These are phyloP conservation scores for Plebejus anna DNA, from an alignment of 2,888 invertebrate species.

Conservation along the genomic window DNA sequence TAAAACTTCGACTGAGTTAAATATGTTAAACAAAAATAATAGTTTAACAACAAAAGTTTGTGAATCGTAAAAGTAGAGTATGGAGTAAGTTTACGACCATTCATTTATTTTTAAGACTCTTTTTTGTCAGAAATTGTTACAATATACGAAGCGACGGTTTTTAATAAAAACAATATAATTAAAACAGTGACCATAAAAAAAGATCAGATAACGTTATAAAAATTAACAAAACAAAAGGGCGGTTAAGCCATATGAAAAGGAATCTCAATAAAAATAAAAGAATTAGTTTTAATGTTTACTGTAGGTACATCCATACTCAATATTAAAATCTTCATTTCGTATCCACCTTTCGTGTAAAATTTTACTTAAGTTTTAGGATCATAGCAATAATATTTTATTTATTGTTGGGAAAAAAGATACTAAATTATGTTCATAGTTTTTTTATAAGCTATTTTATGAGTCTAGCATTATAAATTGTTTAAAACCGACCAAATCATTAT, in stretches of 20 bases:
- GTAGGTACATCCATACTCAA: background rate
- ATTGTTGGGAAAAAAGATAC: background rate
- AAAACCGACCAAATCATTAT: too few relatives aligned
- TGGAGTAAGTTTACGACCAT: conserved; percentile 1
- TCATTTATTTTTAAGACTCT: conserved; percentile 9
- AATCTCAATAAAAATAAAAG: background rate
- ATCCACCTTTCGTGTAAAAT: background rate
- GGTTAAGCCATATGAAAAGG: background rate
- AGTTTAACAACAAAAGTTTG: background rate
- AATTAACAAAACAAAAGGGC: background rate
- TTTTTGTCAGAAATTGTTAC: conserved; percentile 3
- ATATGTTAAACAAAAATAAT: background rate
- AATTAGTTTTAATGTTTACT: background rate
- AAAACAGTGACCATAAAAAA: background rate
- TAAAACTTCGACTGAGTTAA: background rate
- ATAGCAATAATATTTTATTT: background rate
- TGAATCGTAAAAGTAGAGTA: conserved; percentile 10
- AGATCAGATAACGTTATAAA: background rate
- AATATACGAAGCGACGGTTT: conserved; percentile 3
- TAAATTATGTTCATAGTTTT: background rate
- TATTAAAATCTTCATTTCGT: background rate
- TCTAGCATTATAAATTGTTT: too few relatives aligned
- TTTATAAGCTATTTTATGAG: too few relatives aligned
- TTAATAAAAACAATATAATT: background rate
- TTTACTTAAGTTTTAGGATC: background rate